Evolutionary conservation across 1,140 invertebrate species (phyloP).

Genomic region (Drosophila melanica): DNA sequence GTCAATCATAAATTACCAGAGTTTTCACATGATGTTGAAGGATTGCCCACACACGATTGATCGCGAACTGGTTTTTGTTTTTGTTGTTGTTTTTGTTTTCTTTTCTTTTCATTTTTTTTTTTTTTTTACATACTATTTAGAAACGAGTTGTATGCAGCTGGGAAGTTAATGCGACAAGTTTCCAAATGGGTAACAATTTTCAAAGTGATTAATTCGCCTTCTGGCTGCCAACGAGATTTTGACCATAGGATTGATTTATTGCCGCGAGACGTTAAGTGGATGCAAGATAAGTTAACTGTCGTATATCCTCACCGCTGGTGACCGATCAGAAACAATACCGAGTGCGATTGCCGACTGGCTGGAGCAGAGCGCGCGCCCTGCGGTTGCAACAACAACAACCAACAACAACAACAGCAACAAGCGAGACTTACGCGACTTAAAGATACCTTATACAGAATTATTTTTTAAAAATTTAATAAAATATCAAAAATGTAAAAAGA

Average conservation of each 20-base stretch:
- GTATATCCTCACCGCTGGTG: constrained; percentile 80
- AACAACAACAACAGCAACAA: constrained; percentile 3
- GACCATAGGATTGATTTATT: constrained; percentile 82
- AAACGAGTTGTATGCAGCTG: constrained; percentile 53
- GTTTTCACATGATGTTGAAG: constrained; percentile 75
- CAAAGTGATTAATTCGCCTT: constrained; percentile 83
- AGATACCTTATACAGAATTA: too few relatives aligned
- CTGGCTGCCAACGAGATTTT: constrained; percentile 76
- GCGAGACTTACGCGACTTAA: too few relatives aligned
- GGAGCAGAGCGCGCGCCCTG: not conserved
- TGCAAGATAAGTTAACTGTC: constrained; percentile 83
- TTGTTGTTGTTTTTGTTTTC: too few relatives aligned
- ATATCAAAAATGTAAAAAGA: too few relatives aligned
- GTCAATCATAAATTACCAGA: constrained; percentile 69
- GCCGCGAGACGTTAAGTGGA: constrained; percentile 82
- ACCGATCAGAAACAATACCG: constrained; percentile 64
- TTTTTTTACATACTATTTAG: constrained; percentile 1
- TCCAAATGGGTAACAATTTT: constrained; percentile 82
- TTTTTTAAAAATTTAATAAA: too few relatives aligned
- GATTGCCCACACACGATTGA: constrained; percentile 73
- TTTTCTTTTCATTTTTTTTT: not conserved
- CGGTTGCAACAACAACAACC: constrained; percentile 14
- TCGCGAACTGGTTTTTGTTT: constrained; percentile 36
- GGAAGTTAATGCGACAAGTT: constrained; percentile 79
- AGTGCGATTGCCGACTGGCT: constrained; percentile 41